phyloP scores from a whole-genome alignment of 2,888 invertebrate species.

The Minunthozetes semirufus region DNA sequence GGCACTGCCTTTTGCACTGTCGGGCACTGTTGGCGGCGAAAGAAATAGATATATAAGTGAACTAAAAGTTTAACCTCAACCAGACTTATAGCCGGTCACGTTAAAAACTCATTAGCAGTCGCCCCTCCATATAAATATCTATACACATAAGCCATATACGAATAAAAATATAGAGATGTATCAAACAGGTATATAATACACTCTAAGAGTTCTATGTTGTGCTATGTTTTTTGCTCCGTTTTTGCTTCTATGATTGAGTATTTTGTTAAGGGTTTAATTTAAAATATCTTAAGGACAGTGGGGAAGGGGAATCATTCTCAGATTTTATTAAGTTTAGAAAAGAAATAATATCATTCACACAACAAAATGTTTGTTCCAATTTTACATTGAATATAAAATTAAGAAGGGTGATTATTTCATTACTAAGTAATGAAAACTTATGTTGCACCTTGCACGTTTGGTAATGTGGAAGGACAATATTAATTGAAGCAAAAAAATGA shows the following conservation, averaged over 20 bases:
- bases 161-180: neutral
- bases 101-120: conserved; percentile 19
- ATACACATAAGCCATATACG: neutral
- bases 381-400: too few relatives aligned
- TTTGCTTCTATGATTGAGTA: neutral
- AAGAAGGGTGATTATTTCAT: too few relatives aligned
- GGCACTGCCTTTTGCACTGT: neutral
- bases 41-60: neutral
- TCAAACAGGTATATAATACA: neutral
- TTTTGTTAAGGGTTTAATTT: neutral
- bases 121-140: neutral
- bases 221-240: too few relatives aligned
- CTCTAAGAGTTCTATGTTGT: neutral
- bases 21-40: conserved; percentile 4
- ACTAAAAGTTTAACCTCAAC: conserved; percentile 4
- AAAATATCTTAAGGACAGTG: too few relatives aligned
- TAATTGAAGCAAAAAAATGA: neutral
- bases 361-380: too few relatives aligned
- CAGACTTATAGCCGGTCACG: conserved; percentile 7
- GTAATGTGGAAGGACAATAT: too few relatives aligned
- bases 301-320: too few relatives aligned
- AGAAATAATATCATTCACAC: too few relatives aligned
- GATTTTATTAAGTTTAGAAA: too few relatives aligned
- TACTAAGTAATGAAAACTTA: too few relatives aligned
- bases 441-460: too few relatives aligned